Evolutionary conservation across 2,888 invertebrate species (phyloP), one percentile per base, ranked within the genome.

Genomic region (Poecilobothrus nobilitatus): DNA sequence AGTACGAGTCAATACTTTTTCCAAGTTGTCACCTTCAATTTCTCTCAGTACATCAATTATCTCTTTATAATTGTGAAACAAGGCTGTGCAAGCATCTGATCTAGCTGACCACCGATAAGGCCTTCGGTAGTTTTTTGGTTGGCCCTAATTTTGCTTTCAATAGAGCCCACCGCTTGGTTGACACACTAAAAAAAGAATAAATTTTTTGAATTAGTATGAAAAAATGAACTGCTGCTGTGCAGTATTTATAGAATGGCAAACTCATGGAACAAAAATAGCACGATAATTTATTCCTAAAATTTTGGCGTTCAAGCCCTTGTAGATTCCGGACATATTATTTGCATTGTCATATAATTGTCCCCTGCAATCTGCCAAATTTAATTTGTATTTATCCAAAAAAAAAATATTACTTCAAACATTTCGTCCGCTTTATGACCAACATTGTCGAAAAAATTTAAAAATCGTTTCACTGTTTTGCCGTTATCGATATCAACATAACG

Each of bases 271-370:
- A 71, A 74, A 76, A 68, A 72, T 73, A 62, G 75, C 76, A 69
- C 73, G 71, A 71, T 76, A 72, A 72, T 75, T 75, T 71, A 33
- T 74, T 74, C 74, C 70, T 71, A 69, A 68, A 72, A 76, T 74
- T 68, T 74, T 74, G 71, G 75, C 67, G 73, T 75, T 62, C n/a
- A 77, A 73, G 70, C 75, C 75, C 71, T 72, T 75, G 72, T 77
- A 71, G 63, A 71, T 72, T 69, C 77, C 73, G 65, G 76, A 72
- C 76, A 76, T 76, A 73, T 76, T 76, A 67, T 74, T 72, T 61
- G 74, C 77, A 72, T 76, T 67, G 15, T 78, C 75, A 71, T 76
- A 77, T 69, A 74, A 75, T 72, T 77, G 63, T 4, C 67, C 67
- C n/a, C 63, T 22, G n/a, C 67, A 67, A 22, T 67, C 63, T 22